A percentile compares a stretch with the other conserved stretches of the same genome.
phyloP scores from a whole-genome alignment of 2,797 vertebrate genomes.

The Platalea minor region DNA sequence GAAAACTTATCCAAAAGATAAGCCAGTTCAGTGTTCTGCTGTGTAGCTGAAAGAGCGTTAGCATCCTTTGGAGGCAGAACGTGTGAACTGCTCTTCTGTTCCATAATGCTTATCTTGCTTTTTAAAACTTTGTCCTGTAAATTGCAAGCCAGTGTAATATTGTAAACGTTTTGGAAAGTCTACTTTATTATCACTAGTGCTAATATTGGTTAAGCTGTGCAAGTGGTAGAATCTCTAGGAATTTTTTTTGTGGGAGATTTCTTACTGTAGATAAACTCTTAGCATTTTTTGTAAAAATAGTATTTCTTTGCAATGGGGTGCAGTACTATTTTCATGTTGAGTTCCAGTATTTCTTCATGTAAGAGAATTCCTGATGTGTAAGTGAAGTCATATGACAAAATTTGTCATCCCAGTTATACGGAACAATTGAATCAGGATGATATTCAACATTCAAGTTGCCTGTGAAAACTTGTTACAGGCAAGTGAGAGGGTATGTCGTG shows the following conservation, averaged over 20 bases:
- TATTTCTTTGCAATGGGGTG: background rate
- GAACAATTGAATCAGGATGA: background rate
- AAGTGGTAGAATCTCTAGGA: background rate
- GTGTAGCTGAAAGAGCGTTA: background rate
- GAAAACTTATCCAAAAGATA: background rate
- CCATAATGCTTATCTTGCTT: background rate
- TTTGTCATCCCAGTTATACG: background rate
- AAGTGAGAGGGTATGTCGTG: background rate
- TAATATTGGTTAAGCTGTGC: background rate
- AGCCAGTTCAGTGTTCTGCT: background rate
- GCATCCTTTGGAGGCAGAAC: background rate
- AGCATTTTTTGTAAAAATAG: background rate
- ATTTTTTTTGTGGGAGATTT: background rate
- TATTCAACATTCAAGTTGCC: background rate
- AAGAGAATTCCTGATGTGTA: background rate
- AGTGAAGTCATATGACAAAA: background rate
- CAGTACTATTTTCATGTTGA: background rate
- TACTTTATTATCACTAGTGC: background rate
- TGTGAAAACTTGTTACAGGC: background rate
- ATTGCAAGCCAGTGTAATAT: background rate
- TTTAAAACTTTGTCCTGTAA: background rate
- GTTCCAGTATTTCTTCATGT: background rate
- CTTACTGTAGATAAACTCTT: background rate
- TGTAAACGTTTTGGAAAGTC: background rate
- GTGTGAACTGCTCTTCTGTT: background rate